phyloP scores from a whole-genome alignment of 64 coral and sea anemone species.

The Dendrophyllia cribrosa region DNA sequence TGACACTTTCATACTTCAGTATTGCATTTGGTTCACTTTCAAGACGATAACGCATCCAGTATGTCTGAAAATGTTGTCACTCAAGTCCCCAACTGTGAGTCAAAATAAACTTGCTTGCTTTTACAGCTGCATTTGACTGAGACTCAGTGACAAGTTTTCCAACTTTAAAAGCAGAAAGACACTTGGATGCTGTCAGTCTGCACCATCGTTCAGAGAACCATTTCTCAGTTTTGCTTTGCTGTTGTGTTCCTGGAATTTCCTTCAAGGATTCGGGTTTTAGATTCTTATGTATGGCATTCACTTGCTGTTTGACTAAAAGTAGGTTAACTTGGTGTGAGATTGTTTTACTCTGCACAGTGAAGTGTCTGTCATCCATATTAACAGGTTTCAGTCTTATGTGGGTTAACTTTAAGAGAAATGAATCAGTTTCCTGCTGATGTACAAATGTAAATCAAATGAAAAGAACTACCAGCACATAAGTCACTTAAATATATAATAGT shows the following conservation, averaged over 20 bases:
- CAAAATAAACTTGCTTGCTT: constrained; percentile 7
- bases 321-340: no score
- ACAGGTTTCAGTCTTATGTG: no score
- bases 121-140: constrained; percentile 18
- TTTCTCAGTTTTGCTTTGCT: neutral
- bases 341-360: no score
- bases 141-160: constrained; percentile 18
- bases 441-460: no score
- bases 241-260: neutral
- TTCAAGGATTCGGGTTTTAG: neutral
- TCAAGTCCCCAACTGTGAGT: constrained; percentile 36
- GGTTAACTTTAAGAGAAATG: no score
- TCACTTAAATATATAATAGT: no score
- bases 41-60: constrained; percentile 52
- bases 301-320: no score
- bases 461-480: no score
- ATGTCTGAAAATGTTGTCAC: constrained; percentile 16
- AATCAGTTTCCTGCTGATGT: no score
- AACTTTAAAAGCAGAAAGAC: neutral
- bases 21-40: constrained; percentile 52
- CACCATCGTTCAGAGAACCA: constrained; percentile 3
- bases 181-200: neutral
- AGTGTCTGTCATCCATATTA: no score
- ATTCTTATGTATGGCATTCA: neutral
- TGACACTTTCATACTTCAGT: constrained; percentile 36